Percentiles rank a stretch among this genome's conserved stretches.
Conservation (phyloP, 2,888 invertebrate genomes). For the Parascotia fuliginaria region DNA sequence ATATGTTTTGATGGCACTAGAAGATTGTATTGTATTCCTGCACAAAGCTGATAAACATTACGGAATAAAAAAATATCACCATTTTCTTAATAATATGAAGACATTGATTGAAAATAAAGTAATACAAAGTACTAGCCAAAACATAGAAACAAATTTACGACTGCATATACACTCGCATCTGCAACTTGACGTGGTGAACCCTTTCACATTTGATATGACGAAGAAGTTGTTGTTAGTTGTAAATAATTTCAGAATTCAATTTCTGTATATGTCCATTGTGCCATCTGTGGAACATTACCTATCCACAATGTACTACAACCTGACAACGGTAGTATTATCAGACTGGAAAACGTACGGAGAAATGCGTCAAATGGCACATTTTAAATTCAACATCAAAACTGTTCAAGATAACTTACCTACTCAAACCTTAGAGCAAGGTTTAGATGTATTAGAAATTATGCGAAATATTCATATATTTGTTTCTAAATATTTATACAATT, state of each 20-base stretch:
- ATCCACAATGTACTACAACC: constrained; percentile 97
- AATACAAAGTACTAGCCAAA: constrained; percentile 91
- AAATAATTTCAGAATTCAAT: constrained; percentile 83
- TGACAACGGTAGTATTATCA: constrained; percentile 98
- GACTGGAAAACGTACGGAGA: constrained; percentile 99
- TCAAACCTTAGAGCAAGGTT: constrained; percentile 98
- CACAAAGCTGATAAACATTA: constrained; percentile 67
- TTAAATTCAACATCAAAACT: constrained; percentile 92
- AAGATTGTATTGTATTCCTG: constrained; percentile 72
- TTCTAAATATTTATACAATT: constrained; percentile 96
- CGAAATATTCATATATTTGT: constrained; percentile 98
- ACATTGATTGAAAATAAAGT: constrained; percentile 84
- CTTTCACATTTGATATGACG: constrained; percentile 89
- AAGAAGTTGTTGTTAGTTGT: constrained; percentile 87
- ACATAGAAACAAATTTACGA: constrained; percentile 96
- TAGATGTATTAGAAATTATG: constrained; percentile 99
- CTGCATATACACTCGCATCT: constrained; percentile 97
- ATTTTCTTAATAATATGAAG: constrained; percentile 67
- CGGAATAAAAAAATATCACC: constrained; percentile 56
- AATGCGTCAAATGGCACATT: constrained; percentile 96
- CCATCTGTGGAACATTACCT: constrained; percentile 94
- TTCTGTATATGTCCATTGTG: constrained; percentile 87
- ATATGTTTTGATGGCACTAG: constrained; percentile 76
- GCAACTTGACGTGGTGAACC: constrained; percentile 90
- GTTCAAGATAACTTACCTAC: constrained; percentile 98